Evolutionary conservation across 2,113 vertebrate species (phyloP), one percentile per base, ranked within the genome.

Genomic region (Paramormyrops kingsleyae): DNA sequence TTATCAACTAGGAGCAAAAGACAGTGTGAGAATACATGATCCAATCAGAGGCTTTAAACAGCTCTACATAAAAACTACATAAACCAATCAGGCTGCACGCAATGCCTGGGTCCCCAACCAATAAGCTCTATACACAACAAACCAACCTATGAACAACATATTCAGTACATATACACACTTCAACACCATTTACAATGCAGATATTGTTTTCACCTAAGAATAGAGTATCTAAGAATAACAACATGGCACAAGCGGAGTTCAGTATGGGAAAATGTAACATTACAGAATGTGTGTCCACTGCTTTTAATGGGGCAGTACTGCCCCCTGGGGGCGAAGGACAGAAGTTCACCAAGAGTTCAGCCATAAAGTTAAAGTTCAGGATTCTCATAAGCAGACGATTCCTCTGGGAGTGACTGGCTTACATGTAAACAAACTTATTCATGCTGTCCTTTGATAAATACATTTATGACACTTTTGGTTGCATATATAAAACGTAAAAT

Each of bases 281-380:
- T 84, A 46, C 39, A 47, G 39, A 87, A 27, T 39, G 50, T 39
- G 85, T 53, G n/a, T 21, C 1, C 39, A 89, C 53, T 74, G 88
- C 87, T 12, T 87, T 35, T 91, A 92, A 91, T 95, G 90, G 93
- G 90, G 88, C 91, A 94, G 93, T 93, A 95, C 93, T 96, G 95
- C 95, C 95, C 93, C 89, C 95, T 96, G 85, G 90, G 89, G 95
- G 94, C 53, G 1, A 84, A 24, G 47, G n/a, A 89, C 27, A 12
- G 53, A 35, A 24, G 31, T 62, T 56, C 31, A 83, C 56, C 15
- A 39, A 42, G 17, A 83, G 5, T 39, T 39, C 27, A 31, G 62
- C 12, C 7, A 24, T 3, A 42, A 44, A 39, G n/a, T 52, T 53
- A 52, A 52, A 89, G 56, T 27, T 46, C n/a, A 74, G 56, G 15